phyloP scores from a whole-genome alignment of 1,140 invertebrate species.

The Patella vulgata region DNA sequence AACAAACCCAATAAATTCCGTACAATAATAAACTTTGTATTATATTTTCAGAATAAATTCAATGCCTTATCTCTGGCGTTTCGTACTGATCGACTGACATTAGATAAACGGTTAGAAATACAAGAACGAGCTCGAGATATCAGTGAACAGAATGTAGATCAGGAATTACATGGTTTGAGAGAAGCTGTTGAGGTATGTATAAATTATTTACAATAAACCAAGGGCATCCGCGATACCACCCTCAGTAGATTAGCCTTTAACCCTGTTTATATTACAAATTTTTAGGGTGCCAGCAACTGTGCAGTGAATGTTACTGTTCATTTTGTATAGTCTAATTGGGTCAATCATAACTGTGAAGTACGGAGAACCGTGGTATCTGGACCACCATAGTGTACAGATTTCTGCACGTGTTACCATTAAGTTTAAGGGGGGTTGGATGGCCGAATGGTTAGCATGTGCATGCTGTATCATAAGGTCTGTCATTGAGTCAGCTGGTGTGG shows the following conservation, averaged over 20 bases:
- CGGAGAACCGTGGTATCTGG: too few relatives aligned
- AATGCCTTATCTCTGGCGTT: conserved; percentile 69
- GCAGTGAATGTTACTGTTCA: background rate
- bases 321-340: too few relatives aligned
- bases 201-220: conserved; percentile 1
- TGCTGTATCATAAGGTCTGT: too few relatives aligned
- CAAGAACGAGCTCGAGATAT: conserved; percentile 70
- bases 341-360: too few relatives aligned
- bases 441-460: too few relatives aligned
- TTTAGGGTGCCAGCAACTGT: background rate
- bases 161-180: conserved; percentile 65
- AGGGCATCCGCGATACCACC: background rate
- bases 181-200: conserved; percentile 60
- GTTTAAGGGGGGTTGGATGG: too few relatives aligned
- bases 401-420: too few relatives aligned
- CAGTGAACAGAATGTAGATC: conserved; percentile 69
- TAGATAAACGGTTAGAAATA: conserved; percentile 66
- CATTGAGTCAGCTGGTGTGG: too few relatives aligned
- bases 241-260: background rate
- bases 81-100: conserved; percentile 70
- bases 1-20: too few relatives aligned
- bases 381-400: too few relatives aligned
- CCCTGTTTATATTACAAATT: background rate
- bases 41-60: conserved; percentile 66
- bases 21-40: too few relatives aligned